Conservation (phyloP, 2,888 invertebrate genomes). For the Drosophila infuscata region DNA sequence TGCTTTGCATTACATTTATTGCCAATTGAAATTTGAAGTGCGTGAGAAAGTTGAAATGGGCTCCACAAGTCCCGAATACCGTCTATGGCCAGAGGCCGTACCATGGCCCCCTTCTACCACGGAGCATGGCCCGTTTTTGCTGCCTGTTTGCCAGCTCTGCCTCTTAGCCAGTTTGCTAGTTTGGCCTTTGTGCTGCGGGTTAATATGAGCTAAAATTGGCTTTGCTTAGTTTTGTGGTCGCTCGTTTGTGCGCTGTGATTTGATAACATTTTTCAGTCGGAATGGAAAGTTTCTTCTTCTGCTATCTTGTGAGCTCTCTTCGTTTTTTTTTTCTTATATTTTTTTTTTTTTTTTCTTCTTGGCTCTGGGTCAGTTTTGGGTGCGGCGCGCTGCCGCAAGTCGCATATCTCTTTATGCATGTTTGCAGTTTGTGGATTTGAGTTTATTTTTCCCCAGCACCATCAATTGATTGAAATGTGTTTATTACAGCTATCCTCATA, state of each 20-base stretch:
- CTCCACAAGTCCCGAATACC: conserved; percentile 43
- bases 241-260: conserved; percentile 79
- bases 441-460: conserved; percentile 21
- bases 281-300: conserved; percentile 70
- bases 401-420: conserved; percentile 4
- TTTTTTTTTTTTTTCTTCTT: conserved; percentile 6
- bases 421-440: conserved; percentile 7
- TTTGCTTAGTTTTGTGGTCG: conserved; percentile 80
- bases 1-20: conserved; percentile 85
- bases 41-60: conserved; percentile 84
- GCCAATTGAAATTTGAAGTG: conserved; percentile 85
- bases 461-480: conserved; percentile 25
- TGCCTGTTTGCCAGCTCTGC: conserved; percentile 45
- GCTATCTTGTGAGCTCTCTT: conserved; percentile 48
- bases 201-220: conserved; percentile 81
- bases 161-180: conserved; percentile 49
- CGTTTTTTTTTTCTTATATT: conserved; percentile 20
- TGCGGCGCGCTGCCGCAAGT: conserved; percentile 39
- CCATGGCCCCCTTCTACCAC: conserved; percentile 45
- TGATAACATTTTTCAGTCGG: conserved; percentile 77
- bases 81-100: conserved; percentile 64
- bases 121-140: conserved; percentile 38
- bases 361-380: conserved; percentile 52
- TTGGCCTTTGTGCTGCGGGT: conserved; percentile 80
- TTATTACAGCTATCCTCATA: background rate